Percentiles rank a stretch among this genome's conserved stretches.
Evolutionary conservation across 2,797 vertebrate genomes (phyloP).

Genomic region (Lutjanus argentimaculatus): DNA sequence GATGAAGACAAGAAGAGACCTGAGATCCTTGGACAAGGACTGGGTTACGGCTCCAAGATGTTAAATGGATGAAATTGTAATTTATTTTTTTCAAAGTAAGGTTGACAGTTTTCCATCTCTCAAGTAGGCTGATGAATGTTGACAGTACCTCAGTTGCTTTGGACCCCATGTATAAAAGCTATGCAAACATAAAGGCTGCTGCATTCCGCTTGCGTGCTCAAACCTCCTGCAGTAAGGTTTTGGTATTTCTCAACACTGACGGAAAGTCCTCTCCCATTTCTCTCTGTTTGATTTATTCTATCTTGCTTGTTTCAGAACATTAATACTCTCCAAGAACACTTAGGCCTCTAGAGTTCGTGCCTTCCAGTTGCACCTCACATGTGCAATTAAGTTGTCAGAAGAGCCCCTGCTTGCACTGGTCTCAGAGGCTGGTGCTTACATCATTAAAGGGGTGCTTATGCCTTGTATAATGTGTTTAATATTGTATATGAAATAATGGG

Average conservation of each 20-base stretch:
- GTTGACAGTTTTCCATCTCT: slow-evolving; percentile 59
- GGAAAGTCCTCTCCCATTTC: slow-evolving; percentile 74
- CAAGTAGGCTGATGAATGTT: slow-evolving; percentile 50
- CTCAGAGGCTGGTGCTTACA: slow-evolving; percentile 59
- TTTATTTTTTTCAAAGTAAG: slow-evolving; percentile 21
- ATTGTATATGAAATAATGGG: slow-evolving; percentile 49
- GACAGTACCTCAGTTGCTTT: slow-evolving; percentile 53
- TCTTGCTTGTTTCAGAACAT: slow-evolving; percentile 67
- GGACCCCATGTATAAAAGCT: slow-evolving; percentile 48
- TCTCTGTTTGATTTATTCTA: slow-evolving; percentile 76
- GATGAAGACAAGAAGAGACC: slow-evolving; percentile 32
- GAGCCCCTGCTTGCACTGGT: slow-evolving; percentile 62
- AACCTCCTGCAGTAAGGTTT: slow-evolving; percentile 65
- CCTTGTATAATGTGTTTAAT: slow-evolving; percentile 63
- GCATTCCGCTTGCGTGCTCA: slow-evolving; percentile 60
- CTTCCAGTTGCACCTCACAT: slow-evolving; percentile 78
- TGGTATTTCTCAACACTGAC: slow-evolving; percentile 75
- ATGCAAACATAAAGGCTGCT: slow-evolving; percentile 57
- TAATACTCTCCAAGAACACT: slow-evolving; percentile 73
- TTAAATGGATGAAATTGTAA: slow-evolving; percentile 33
- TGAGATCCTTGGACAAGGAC: slow-evolving; percentile 6
- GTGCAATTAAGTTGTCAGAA: slow-evolving; percentile 78
- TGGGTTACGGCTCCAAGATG: slow-evolving; percentile 23
- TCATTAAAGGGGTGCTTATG: slow-evolving; percentile 62
- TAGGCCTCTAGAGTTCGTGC: slow-evolving; percentile 58